Base-by-base conservation (phyloP, 37 sponge, comb jelly and placozoan genomes). In the Spongilla lacustris region DNA sequence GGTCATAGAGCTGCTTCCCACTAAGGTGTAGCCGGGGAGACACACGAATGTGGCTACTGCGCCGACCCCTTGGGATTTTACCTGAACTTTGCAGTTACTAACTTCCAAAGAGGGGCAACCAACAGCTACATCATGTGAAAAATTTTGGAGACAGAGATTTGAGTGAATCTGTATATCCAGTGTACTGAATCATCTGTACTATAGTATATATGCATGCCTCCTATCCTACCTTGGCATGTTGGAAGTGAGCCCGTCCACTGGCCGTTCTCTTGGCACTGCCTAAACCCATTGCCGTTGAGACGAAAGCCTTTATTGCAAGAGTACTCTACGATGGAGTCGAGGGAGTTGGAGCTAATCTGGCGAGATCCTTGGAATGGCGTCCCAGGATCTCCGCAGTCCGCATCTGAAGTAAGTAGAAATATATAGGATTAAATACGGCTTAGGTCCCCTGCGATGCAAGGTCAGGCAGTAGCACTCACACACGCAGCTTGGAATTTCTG, bases 321-420 rank as follows among this genome's bases (percentile, higher is more conserved):
- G 86, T 86, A 86, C 74, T 77, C 78, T 25, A 86, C 79, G 32
- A 76, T 24, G 58, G 79, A 86, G 23, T 38, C 33, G 0, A 86
- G 70, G 27, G 8, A 30, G 41, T 79, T 86, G 19, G 78, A 50
- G 4, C 76, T 30, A 13, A 77, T 2, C 75, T 50, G 68, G 21
- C 41, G 67, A 11, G 23, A 69, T 4, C 79, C 86, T 33, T 86
- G 34, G 5, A 25, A 25, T 13, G 79, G 79, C 38, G 67, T 36
- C 26, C 86, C 86, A 25, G 86, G 86, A 69, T 86, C 76, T 23
- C 76, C 85, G 73, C 85, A 84, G 27, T 84, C 74, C 25, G 73
- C 74, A 31, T 73, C 83, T 83, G 69, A 32, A 35, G 19, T 17
- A 34, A 36, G 33, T 2, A 66, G 14, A 6, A 5, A 4, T n/a